A percentile compares a stretch with the other conserved stretches of the same genome.
Conservation (phyloP, 1,140 invertebrate species). For the Drosophila grimshawi region DNA sequence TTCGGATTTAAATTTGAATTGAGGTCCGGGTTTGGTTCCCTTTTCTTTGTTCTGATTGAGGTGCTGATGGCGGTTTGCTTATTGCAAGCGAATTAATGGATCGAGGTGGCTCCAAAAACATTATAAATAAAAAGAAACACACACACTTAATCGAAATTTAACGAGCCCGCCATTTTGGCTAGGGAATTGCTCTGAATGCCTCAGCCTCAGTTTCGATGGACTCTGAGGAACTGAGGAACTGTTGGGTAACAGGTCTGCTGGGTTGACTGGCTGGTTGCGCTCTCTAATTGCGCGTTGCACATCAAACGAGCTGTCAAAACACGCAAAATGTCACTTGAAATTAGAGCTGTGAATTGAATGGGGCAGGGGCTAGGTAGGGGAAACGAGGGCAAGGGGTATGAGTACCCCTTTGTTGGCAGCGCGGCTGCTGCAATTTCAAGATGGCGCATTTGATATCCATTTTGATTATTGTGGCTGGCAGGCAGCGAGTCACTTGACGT, state of each 20-base stretch:
- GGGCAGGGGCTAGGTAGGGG: not conserved
- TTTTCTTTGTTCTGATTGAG: constrained; percentile 40
- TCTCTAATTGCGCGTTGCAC: constrained; percentile 44
- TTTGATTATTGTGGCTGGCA: constrained; percentile 66
- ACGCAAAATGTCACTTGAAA: constrained; percentile 69
- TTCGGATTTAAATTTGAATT: constrained; percentile 13
- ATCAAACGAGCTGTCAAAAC: constrained; percentile 68
- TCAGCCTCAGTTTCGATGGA: too few relatives aligned
- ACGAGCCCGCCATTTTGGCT: constrained; percentile 22
- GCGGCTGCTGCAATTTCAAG: constrained; percentile 39
- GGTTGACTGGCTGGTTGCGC: constrained; percentile 12
- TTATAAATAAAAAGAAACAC: not conserved
- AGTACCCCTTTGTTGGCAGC: constrained; percentile 10
- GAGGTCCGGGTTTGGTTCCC: constrained; percentile 21
- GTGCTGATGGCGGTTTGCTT: not conserved
- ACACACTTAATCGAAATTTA: constrained; percentile 14
- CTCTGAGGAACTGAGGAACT: not conserved
- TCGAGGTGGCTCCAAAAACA: not conserved
- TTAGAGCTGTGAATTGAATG: not conserved
- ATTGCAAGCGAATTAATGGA: not conserved
- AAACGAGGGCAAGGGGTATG: not conserved
- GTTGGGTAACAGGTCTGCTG: not conserved
- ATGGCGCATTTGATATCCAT: constrained; percentile 75
- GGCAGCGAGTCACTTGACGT: constrained; percentile 67
- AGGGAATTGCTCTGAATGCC: not conserved